Evolutionary conservation across 1,140 invertebrate species (phyloP).

Genomic region (Geopemphigus sp.): DNA sequence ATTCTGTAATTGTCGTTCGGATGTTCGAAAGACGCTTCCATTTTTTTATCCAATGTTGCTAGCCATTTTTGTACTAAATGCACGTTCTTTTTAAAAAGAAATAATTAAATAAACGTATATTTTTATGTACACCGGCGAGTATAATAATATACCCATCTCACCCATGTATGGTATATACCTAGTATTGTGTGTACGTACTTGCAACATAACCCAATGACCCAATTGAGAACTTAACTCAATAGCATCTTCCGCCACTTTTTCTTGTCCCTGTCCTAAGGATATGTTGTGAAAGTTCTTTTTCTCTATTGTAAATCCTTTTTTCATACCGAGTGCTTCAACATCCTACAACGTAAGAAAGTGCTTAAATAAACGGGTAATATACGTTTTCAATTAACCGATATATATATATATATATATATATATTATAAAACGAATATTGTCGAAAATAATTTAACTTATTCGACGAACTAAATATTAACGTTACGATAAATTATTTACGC

Average conservation of each 20-base stretch:
- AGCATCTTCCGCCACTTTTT: constrained; percentile 82
- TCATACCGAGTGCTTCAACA: constrained; percentile 75
- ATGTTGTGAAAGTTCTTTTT: constrained; percentile 88
- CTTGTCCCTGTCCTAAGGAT: constrained; percentile 92
- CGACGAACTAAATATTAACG: background rate
- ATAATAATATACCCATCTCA: constrained; percentile 15
- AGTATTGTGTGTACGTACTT: constrained; percentile 56
- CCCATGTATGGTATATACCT: background rate
- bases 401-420: no score
- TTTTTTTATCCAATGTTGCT: constrained; percentile 81
- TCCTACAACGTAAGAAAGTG: constrained; percentile 58
- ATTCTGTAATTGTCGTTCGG: constrained; percentile 71
- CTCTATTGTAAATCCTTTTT: constrained; percentile 77
- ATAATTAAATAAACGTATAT: constrained; percentile 20
- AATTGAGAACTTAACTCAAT: constrained; percentile 72
- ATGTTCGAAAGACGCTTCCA: constrained; percentile 73
- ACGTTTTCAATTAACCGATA: no score
- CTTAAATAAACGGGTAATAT: no score
- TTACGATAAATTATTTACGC: constrained; percentile 57
- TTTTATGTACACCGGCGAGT: background rate
- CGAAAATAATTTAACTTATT: no score
- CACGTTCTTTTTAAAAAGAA: constrained; percentile 68
- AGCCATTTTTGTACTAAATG: constrained; percentile 90
- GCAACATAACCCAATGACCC: constrained; percentile 91
- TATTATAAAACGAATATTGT: no score